Percentiles rank a stretch among this genome's conserved stretches.
Conservation (phyloP, 1,140 invertebrate species). For the Triops longicaudatus region DNA sequence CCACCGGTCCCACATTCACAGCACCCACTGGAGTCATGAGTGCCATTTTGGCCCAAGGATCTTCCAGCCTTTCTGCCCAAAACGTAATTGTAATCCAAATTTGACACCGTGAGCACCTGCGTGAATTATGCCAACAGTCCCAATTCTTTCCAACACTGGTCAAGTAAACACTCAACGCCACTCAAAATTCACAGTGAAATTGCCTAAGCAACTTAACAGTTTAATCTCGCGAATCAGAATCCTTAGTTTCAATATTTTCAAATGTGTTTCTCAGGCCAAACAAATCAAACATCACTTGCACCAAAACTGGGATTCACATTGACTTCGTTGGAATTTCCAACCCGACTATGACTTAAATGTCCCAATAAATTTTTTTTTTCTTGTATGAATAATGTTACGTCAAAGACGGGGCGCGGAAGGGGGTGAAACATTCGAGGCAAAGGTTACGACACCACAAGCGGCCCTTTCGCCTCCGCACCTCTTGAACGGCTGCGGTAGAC, state of each 20-base stretch:
- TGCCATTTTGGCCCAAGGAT: conserved; percentile 18
- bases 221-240: too few relatives aligned
- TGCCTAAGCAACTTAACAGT: too few relatives aligned
- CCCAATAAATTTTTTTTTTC: neutral
- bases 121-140: neutral
- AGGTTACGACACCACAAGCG: neutral
- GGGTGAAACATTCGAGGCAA: neutral
- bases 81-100: neutral
- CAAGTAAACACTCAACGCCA: too few relatives aligned
- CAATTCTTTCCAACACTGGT: too few relatives aligned
- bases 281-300: too few relatives aligned
- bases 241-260: too few relatives aligned
- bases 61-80: neutral
- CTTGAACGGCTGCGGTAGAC: conserved; percentile 10
- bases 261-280: too few relatives aligned
- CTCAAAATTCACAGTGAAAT: too few relatives aligned
- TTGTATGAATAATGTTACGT: neutral
- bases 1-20: conserved; percentile 14
- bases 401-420: neutral
- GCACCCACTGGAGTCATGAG: conserved; percentile 23
- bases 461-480: conserved; percentile 13
- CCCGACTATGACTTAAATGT: neutral
- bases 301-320: neutral
- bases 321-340: neutral
- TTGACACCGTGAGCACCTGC: neutral